phyloP scores from a whole-genome alignment of 2,888 invertebrate genomes.

The Belgica antarctica region DNA sequence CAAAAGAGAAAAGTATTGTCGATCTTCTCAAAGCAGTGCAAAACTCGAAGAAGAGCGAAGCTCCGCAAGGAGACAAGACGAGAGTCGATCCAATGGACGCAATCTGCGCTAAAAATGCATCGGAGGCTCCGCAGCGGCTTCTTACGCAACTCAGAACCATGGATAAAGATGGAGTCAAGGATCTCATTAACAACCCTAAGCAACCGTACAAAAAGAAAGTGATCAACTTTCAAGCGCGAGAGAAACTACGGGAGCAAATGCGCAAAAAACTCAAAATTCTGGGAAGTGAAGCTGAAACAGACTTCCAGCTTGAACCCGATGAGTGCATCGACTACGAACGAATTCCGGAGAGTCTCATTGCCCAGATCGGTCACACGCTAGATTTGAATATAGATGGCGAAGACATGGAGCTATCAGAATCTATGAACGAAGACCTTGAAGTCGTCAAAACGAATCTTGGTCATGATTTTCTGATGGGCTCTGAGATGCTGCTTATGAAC shows the following conservation, averaged over 20 bases:
- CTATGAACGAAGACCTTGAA: constrained; percentile 16
- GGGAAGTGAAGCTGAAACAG: constrained; percentile 1
- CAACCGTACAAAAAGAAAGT: constrained; percentile 24
- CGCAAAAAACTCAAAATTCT: constrained; percentile 49
- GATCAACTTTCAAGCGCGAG: constrained; percentile 48
- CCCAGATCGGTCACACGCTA: constrained; percentile 52
- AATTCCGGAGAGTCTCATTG: constrained; percentile 50
- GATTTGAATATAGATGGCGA: constrained; percentile 52
- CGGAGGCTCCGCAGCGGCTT: constrained; percentile 47
- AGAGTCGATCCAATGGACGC: constrained; percentile 18
- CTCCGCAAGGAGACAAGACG: neutral
- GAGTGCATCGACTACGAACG: constrained; percentile 51
- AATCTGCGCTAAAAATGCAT: constrained; percentile 47
- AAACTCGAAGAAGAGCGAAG: constrained; percentile 14
- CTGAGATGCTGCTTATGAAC: constrained; percentile 37
- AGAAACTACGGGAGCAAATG: constrained; percentile 51
- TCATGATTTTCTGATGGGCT: constrained; percentile 30
- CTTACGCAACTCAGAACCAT: constrained; percentile 51
- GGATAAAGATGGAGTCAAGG: constrained; percentile 52
- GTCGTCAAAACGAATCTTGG: constrained; percentile 34
- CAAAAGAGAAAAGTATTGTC: neutral
- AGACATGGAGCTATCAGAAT: constrained; percentile 46
- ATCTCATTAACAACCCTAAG: constrained; percentile 53
- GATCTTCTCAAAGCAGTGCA: constrained; percentile 25
- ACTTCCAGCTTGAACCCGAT: constrained; percentile 49